Evolutionary conservation across 2,888 invertebrate species (phyloP).

Genomic region (Drosophila demipolita): DNA sequence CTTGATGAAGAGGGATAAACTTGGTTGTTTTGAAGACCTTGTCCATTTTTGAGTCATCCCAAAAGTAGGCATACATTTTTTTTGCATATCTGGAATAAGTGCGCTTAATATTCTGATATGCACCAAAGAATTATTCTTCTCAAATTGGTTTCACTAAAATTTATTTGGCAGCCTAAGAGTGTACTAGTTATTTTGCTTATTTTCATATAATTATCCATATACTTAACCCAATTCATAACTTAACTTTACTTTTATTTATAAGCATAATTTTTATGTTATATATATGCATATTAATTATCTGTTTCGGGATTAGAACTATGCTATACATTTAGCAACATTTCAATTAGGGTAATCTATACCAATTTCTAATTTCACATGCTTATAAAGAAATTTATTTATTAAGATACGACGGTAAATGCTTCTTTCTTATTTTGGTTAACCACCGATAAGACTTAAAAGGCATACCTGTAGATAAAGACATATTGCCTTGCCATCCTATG

Average conservation of each 20-base stretch:
- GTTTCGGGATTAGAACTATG: background rate
- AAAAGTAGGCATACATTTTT: background rate
- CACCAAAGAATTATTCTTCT: too few species aligned
- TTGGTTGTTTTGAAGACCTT: background rate
- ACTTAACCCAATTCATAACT: background rate
- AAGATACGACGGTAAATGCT: constrained; percentile 2
- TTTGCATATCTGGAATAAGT: background rate
- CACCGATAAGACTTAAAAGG: constrained; percentile 1
- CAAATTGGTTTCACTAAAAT: background rate
- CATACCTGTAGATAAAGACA: background rate
- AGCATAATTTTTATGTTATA: background rate
- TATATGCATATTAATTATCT: background rate
- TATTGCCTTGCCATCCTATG: background rate
- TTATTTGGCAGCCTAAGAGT: background rate
- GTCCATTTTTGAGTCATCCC: background rate
- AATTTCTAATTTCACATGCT: constrained; percentile 2
- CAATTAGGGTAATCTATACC: background rate
- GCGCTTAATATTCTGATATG: background rate
- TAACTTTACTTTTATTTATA: background rate
- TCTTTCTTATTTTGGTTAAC: background rate
- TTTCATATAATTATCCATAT: background rate
- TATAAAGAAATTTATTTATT: background rate
- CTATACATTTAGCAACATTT: background rate
- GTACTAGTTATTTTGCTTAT: background rate
- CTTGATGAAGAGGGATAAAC: background rate